Conservation (phyloP, 2,888 invertebrate genomes). For the Pandemis cinnamomeana region DNA sequence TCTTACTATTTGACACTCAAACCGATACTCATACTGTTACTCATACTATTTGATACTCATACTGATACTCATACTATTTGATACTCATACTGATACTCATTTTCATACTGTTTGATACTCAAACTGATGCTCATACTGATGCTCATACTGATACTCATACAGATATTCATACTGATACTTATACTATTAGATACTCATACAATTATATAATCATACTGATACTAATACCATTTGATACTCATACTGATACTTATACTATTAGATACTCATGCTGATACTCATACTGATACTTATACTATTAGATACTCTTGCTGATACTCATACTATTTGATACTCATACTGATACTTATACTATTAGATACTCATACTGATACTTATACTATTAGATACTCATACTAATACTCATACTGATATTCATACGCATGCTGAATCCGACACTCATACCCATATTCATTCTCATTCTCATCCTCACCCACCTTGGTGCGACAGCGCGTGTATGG, state of each 20-base stretch:
- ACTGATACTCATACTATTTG: neutral
- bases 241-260: too few species aligned
- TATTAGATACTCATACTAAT: neutral
- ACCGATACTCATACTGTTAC: neutral
- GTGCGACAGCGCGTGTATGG: slow-evolving; percentile 69
- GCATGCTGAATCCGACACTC: too few species aligned
- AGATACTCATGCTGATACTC: too few species aligned
- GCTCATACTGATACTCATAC: neutral
- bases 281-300: neutral
- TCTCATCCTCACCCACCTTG: slow-evolving; percentile 46
- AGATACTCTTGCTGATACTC: too few species aligned
- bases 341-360: too few species aligned
- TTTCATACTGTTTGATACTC: neutral
- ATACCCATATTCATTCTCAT: too few species aligned
- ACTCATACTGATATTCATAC: neutral
- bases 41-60: neutral
- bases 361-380: neutral
- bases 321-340: too few species aligned
- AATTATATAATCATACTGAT: neutral
- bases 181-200: neutral
- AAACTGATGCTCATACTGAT: neutral
- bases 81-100: neutral
- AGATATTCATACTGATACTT: neutral
- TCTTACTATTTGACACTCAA: too few species aligned
- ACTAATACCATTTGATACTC: too few species aligned